These are phyloP conservation scores for Chaetops frenatus DNA, from an alignment of 2,113 vertebrate species.

Conservation along the genomic window DNA sequence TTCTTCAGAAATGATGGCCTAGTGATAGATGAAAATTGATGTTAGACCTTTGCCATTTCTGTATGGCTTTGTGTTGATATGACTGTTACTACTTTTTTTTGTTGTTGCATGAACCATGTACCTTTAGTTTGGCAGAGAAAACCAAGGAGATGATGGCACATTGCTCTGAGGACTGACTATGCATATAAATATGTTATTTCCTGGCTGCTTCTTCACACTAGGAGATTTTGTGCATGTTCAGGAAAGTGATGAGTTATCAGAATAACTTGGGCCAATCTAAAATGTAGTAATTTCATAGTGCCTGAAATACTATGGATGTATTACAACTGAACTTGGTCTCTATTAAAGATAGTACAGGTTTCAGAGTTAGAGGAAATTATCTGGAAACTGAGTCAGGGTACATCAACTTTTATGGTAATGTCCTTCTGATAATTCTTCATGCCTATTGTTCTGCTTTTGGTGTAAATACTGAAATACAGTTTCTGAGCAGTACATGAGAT, in stretches of 20 bases:
- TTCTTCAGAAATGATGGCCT: not conserved
- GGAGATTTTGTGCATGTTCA: not conserved
- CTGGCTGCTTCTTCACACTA: not conserved
- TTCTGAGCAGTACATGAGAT: not conserved
- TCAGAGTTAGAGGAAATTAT: not conserved
- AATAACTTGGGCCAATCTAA: not conserved
- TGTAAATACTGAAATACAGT: rapidly evolving
- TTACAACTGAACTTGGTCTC: not conserved
- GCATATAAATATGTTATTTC: not conserved
- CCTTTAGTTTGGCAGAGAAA: not conserved
- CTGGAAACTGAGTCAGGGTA: not conserved
- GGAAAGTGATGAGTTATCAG: not conserved
- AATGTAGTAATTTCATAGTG: not conserved
- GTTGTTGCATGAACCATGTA: rapidly evolving
- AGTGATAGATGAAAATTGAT: not conserved
- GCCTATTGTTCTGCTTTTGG: not conserved
- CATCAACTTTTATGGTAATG: not conserved
- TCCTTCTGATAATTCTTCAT: not conserved
- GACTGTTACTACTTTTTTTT: not conserved
- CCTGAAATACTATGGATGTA: not conserved
- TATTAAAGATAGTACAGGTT: not conserved
- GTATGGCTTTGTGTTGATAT: not conserved
- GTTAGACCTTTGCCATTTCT: not conserved
- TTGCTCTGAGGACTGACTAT: not conserved
- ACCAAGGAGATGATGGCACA: not conserved